Evolutionary conservation across 2,113 vertebrate species (phyloP), one percentile per base, ranked within the genome.

Genomic region (Caracal caracal): DNA sequence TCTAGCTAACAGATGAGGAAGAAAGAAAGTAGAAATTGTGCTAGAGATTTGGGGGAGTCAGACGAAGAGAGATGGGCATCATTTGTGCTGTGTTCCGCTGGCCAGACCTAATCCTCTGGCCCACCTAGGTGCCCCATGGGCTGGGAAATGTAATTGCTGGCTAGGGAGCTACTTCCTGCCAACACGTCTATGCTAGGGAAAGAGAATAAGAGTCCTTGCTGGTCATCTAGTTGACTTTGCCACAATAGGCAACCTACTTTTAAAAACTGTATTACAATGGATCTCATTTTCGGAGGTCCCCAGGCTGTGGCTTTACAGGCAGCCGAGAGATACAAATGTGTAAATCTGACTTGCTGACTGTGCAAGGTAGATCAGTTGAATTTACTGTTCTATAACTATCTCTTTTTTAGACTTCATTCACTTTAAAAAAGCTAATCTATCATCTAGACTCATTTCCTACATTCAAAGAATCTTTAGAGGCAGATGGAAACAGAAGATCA

Each of bases 391-490:
- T 86, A 24, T 96, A 92, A 92, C 86, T 43, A 40, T 73, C 85
- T 73, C 51, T 49, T 93, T 91, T 94, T 90, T 37, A 81, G 81
- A 75, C 71, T 75, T 88, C 37, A 71, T 75, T 90, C 68, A 95
- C 86, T 95, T 88, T 10, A 66, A 83, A 89, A 97, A 80, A 22
- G 51, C 81, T 63, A 33, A 61, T 66, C 61, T 79, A 81, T 88
- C 88, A 93, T 91, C 81, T 75, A 96, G 88, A 88, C 56, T 97
- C 86, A 95, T 96, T 96, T 97, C 80, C 71, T 90, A 83, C n/a
- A 78, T 89, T 95, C 93, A 97, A 94, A 97, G 89, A 88, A 20
- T 47, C 96, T 86, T 97, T 93, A 89, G 89, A 97, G 88, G 93
- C 59, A 83, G 61, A 76, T 87, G 82, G 85, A 97, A 93, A 94